phyloP scores from a whole-genome alignment of 2,888 invertebrate genomes.

The Lasioglossum marginatum region DNA sequence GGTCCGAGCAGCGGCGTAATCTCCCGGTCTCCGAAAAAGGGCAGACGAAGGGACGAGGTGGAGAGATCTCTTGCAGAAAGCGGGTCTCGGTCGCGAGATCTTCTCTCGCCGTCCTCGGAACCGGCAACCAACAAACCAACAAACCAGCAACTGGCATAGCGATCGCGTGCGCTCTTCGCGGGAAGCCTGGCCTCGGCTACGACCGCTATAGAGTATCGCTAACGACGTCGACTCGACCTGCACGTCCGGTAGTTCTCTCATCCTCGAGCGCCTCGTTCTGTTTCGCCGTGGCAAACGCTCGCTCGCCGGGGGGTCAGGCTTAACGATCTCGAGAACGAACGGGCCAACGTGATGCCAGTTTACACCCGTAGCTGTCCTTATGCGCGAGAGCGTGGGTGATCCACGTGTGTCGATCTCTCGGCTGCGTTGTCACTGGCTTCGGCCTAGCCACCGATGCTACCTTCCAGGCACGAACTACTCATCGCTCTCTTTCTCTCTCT shows the following conservation, averaged over 20 bases:
- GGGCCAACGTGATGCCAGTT: conserved; percentile 76
- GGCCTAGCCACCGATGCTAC: neutral
- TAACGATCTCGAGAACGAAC: conserved; percentile 78
- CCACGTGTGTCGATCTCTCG: conserved; percentile 46
- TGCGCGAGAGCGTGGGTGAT: conserved; percentile 78
- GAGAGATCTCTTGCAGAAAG: conserved; percentile 27
- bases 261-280: conserved; percentile 76
- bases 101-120: conserved; percentile 22
- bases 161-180: conserved; percentile 31
- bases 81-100: conserved; percentile 13
- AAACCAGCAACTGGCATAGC: neutral
- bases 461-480: conserved; percentile 35
- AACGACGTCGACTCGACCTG: conserved; percentile 72
- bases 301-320: conserved; percentile 78
- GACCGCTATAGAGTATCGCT: conserved; percentile 55
- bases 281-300: conserved; percentile 67
- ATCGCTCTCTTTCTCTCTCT: neutral
- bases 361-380: conserved; percentile 79
- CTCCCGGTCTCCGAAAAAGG: conserved; percentile 17
- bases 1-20: neutral
- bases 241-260: conserved; percentile 76
- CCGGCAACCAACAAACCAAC: neutral
- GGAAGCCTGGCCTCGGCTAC: conserved; percentile 23
- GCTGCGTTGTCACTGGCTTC: conserved; percentile 26
- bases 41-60: neutral